A percentile compares a stretch with the other conserved stretches of the same genome.
Evolutionary conservation across 2,113 vertebrate species (phyloP).

Genomic region (Acrocephalus arundinaceus): DNA sequence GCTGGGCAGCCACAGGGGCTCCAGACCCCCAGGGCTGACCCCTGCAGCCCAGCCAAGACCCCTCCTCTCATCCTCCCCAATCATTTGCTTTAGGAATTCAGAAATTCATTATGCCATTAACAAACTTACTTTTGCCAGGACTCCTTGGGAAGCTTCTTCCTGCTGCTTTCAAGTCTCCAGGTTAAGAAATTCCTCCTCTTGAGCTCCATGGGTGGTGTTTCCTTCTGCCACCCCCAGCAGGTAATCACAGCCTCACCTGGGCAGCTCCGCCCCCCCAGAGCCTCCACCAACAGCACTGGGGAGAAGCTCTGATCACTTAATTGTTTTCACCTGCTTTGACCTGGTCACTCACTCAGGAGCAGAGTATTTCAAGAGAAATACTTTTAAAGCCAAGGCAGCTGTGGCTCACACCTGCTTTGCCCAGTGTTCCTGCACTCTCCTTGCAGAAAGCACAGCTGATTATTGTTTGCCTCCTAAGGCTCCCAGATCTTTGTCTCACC

Average conservation of each 20-base stretch:
- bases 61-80: neutral
- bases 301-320: neutral
- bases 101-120: neutral
- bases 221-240: neutral
- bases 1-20: neutral
- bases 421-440: accelerated
- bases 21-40: neutral
- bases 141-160: neutral
- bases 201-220: accelerated
- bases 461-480: neutral
- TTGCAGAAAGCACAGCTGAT: neutral
- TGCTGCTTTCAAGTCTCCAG: neutral
- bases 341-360: too few species aligned
- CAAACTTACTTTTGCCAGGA: neutral
- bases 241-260: accelerated
- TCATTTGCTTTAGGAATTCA: neutral
- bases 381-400: neutral
- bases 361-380: neutral
- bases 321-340: neutral
- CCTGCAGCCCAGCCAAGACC: neutral
- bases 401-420: accelerated
- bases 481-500: neutral
- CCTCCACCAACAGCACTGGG: neutral
- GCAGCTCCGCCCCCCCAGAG: accelerated
- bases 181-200: neutral